These are phyloP conservation scores for Drosophila guanche DNA, from an alignment of 1,140 invertebrate genomes.

Conservation along the genomic window DNA sequence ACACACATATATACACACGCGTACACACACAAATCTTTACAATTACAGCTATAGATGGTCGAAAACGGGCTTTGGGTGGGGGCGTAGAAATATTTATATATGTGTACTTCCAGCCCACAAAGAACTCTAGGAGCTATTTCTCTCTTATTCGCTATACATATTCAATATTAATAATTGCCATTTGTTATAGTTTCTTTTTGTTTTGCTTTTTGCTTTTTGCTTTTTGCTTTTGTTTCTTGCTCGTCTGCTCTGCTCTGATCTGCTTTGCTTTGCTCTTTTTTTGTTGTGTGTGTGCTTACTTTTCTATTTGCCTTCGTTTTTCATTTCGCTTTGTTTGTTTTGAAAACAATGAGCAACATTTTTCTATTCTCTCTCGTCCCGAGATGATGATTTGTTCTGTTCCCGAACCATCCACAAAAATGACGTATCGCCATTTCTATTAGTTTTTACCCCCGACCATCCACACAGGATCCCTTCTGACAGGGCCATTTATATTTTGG, in stretches of 20 bases:
- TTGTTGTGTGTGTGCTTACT: conserved; percentile 22
- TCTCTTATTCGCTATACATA: conserved; percentile 57
- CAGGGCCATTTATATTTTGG: background rate
- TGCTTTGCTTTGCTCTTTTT: conserved; percentile 54
- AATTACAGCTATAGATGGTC: too few species aligned
- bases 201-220: conserved; percentile 6
- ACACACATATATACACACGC: conserved; percentile 24
- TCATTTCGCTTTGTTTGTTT: conserved; percentile 60
- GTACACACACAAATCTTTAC: conserved; percentile 23
- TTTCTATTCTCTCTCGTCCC: conserved; percentile 16
- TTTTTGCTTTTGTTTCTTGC: too few species aligned
- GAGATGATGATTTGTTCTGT: conserved; percentile 9
- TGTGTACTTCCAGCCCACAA: conserved; percentile 32
- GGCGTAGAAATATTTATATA: conserved; percentile 11
- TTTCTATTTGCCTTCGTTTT: conserved; percentile 21
- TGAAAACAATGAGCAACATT: conserved; percentile 74
- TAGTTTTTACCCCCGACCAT: conserved; percentile 3
- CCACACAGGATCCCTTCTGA: background rate
- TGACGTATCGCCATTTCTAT: conserved; percentile 38
- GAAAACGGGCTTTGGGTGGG: too few species aligned
- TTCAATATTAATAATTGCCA: conserved; percentile 79
- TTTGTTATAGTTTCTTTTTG: conserved; percentile 47
- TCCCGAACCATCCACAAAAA: conserved; percentile 14
- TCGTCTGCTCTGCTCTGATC: conserved; percentile 22
- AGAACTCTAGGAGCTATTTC: conserved; percentile 61